These are phyloP conservation scores for Papilio machaon DNA, from an alignment of 1,140 invertebrate genomes.

Conservation along the genomic window DNA sequence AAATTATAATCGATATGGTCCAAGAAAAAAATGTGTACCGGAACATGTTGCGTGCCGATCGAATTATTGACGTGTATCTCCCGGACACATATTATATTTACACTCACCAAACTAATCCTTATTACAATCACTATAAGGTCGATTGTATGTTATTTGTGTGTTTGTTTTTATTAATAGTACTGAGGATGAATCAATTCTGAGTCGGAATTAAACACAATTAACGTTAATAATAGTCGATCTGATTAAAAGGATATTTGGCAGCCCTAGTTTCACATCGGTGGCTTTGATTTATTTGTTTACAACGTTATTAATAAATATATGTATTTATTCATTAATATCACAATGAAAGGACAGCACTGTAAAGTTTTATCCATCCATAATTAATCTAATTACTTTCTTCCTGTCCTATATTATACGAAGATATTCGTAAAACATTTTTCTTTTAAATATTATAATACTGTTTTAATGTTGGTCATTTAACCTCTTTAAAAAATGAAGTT, in stretches of 20 bases:
- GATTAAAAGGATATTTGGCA: slow-evolving; percentile 39
- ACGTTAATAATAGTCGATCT: slow-evolving; percentile 53
- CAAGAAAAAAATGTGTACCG: slow-evolving; percentile 66
- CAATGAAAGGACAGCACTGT: neutral
- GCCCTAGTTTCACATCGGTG: slow-evolving; percentile 21
- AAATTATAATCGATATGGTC: slow-evolving; percentile 47
- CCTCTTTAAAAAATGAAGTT: neutral
- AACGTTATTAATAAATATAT: neutral
- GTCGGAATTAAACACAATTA: slow-evolving; percentile 52
- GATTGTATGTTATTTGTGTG: slow-evolving; percentile 36
- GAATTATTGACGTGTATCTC: slow-evolving; percentile 73
- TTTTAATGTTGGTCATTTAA: neutral
- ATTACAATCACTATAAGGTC: slow-evolving; percentile 40
- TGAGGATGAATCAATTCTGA: slow-evolving; percentile 48
- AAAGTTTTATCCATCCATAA: too few species aligned
- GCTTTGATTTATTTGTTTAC: neutral
- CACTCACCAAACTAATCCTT: neutral
- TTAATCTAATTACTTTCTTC: too few species aligned
- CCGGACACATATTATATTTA: slow-evolving; percentile 55
- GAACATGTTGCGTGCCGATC: slow-evolving; percentile 66
- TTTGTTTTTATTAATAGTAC: slow-evolving; percentile 22
- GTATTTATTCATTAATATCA: neutral
- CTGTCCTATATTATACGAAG: too few species aligned
- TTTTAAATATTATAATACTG: too few species aligned
- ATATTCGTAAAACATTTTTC: too few species aligned